Evolutionary conservation across 2,797 vertebrate genomes (phyloP), one percentile per base, ranked within the genome.

Genomic region (Microtus obscurus): DNA sequence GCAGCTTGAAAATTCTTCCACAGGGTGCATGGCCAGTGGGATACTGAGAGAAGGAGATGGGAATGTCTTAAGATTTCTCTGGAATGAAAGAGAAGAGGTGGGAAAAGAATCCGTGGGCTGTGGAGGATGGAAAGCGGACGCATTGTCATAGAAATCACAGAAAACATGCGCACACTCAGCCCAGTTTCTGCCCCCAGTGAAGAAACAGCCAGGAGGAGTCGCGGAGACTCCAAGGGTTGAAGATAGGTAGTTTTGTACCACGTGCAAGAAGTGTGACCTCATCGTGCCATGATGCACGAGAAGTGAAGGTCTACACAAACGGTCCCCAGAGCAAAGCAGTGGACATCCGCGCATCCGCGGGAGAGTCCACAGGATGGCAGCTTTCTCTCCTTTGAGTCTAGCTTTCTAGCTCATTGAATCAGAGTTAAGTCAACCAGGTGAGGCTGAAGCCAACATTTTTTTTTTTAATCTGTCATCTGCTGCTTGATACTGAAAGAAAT

Each of bases 261-360:
- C 27, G 1, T 17, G 0, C 34, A 59, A 77, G 21, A 37, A 29
- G 5, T 45, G 48, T 7, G 23, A 45, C 23, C 16, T 27, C 17
- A 14, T 3, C 16, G 69, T 14, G 1, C 19, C 31, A 53, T 13
- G 45, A 27, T 53, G 2, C 6, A 43, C 8, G 71, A 67, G 25
- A 63, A 67, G 6, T 59, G 56, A 79, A 67, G 29, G 16, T 76
- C 59, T 67, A 45, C 27, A 76, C 27, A 65, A 65, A 48, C 5
- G 31, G 73, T 31, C 37, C 13, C 43, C 31, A 48, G 14, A 69
- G 21, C 27, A 45, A 77, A 69, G 48, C 27, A n/a, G 69, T 21
- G 21, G 11, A 4, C 6, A 27, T 7, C 5, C 5, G 4, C n/a
- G 6, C 6, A 27, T 7, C 5, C 5, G 4, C n/a, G 1, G 14